Conservation (phyloP, 2,888 invertebrate genomes). For the Spialia ferax region DNA sequence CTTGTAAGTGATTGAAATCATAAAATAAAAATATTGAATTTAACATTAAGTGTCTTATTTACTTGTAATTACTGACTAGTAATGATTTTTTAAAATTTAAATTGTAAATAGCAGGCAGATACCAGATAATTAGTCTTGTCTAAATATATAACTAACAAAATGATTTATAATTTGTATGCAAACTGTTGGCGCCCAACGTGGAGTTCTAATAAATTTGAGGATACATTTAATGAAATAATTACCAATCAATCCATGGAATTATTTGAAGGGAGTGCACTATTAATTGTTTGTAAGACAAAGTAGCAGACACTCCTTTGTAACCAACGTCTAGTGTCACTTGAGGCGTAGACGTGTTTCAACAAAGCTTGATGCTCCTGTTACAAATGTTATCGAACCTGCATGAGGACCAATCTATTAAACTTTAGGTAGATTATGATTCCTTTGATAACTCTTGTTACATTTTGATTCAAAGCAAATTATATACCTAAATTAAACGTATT, state of each 20-base stretch:
- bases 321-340: slow-evolving; percentile 81
- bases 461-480: too few relatives aligned
- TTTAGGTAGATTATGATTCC: not conserved
- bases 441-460: not conserved
- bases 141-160: too few relatives aligned
- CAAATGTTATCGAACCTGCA: slow-evolving; percentile 57
- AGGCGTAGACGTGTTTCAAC: slow-evolving; percentile 71
- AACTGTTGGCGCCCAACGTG: slow-evolving; percentile 65
- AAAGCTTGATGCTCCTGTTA: slow-evolving; percentile 54
- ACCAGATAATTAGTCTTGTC: too few relatives aligned
- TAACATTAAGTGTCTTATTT: not conserved
- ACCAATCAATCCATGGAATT: slow-evolving; percentile 86
- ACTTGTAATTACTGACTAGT: not conserved
- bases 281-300: slow-evolving; percentile 86
- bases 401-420: slow-evolving; percentile 1
- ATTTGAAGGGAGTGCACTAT: slow-evolving; percentile 82
- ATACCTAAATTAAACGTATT: too few relatives aligned
- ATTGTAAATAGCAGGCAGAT: not conserved
- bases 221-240: slow-evolving; percentile 80
- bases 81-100: not conserved
- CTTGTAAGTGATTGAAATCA: not conserved
- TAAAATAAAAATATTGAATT: not conserved
- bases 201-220: slow-evolving; percentile 72
- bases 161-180: slow-evolving; percentile 45
- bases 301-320: slow-evolving; percentile 84